Evolutionary conservation across 2,113 vertebrate genomes (phyloP).

Genomic region (Pseudorectes ferrugineus): DNA sequence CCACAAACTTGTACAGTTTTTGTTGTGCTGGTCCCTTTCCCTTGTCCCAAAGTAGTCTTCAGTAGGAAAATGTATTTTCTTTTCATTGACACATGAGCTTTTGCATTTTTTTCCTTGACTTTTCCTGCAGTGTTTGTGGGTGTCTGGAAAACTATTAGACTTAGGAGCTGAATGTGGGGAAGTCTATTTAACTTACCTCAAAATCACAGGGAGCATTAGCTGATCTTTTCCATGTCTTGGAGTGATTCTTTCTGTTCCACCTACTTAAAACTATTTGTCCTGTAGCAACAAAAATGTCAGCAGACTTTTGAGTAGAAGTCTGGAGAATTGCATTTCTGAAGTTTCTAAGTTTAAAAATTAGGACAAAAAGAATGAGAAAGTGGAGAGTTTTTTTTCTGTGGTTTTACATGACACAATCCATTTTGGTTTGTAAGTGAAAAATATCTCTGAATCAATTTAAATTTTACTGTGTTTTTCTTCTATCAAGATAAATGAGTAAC

Average conservation of each 20-base stretch:
- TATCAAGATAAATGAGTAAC: background rate
- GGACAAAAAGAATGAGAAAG: background rate
- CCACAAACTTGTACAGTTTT: background rate
- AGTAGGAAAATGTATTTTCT: background rate
- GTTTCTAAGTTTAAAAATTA: background rate
- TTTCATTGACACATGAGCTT: background rate
- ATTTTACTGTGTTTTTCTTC: background rate
- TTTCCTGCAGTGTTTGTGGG: background rate
- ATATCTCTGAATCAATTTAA: background rate
- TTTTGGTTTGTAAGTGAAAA: background rate
- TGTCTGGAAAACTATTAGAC: background rate
- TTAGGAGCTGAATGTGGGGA: background rate
- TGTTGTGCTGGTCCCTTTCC: background rate
- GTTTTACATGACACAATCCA: background rate
- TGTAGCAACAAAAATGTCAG: background rate
- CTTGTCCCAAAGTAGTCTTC: background rate
- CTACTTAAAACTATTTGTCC: background rate
- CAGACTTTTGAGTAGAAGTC: background rate
- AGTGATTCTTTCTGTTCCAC: background rate
- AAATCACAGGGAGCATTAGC: background rate
- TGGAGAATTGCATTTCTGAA: background rate
- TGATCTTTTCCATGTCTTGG: background rate
- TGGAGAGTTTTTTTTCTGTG: background rate
- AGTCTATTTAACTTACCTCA: background rate
- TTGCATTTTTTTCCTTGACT: background rate